Base-by-base conservation (phyloP, 2,888 invertebrate genomes). In the Trissoscelio sp. region DNA sequence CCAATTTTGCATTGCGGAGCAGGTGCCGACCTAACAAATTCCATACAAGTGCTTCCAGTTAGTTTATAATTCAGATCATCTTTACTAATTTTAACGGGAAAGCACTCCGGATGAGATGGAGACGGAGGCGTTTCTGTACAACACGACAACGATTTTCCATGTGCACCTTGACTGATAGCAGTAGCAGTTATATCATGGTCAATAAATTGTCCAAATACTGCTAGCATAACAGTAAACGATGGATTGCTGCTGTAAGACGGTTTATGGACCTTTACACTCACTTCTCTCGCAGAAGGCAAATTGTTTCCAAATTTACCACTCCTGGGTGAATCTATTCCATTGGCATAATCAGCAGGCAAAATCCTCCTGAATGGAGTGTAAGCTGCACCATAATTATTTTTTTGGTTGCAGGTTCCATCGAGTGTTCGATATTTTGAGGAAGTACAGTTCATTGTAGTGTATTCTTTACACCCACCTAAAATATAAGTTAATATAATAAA, bases 161-260 rank as follows among this genome's bases (percentile, higher is more conserved):
- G 95, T 66, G 92, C 85, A 92, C 96, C 95, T 88, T 95, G 95
- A 85, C 94, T 95, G 5, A 96, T 91, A 0, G 97, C 96, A 0
- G 97, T 97, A 4, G 96, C 96, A 0, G 97, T 96, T 69, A 97
- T 95, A 84, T 97, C 97, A 85, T 97, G 97, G 90, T 97, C 97
- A 11, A 97, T 88, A 91, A 97, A 97, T 92, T 97, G 97, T 0
- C 97, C 97, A 94, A 96, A 97, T 3, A 97, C 95, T 0, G 97
- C 97, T 79, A 97, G 89, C 95, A 97, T 96, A 0, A 96, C 96
- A 0, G 96, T 95, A 89, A 97, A 96, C 83, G 94, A 92, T 0
- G 95, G 94, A 90, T 97, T 96, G 55, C 94, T 94, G 37, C 93
- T 94, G 87, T 96, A 95, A 82, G 94, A 94, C 0, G 96, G 94